phyloP scores from a whole-genome alignment of 2,113 vertebrate species.

The Tragelaphus strepsiceros region DNA sequence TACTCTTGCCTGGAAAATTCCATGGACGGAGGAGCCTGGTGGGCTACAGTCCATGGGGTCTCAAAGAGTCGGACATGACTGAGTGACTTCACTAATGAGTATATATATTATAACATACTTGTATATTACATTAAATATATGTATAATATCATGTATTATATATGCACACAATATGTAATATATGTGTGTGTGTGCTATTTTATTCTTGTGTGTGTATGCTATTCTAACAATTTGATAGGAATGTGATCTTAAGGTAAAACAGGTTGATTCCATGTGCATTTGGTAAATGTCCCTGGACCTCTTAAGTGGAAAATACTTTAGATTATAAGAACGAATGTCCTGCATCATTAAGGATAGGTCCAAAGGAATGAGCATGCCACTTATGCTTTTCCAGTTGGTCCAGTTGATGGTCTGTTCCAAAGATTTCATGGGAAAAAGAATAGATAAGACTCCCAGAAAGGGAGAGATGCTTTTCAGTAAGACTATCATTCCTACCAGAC shows the following conservation, averaged over 20 bases:
- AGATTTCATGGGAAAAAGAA: not conserved
- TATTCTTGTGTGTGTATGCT: not conserved
- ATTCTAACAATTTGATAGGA: not conserved
- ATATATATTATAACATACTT: not conserved
- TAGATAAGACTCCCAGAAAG: not conserved
- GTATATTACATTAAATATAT: not conserved
- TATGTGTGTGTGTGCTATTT: not conserved
- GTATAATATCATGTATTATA: not conserved
- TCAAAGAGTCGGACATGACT: too few relatives aligned
- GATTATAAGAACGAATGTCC: not conserved
- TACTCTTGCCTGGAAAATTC: too few relatives aligned
- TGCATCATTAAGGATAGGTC: not conserved
- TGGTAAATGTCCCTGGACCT: not conserved
- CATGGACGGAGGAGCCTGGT: too few relatives aligned
- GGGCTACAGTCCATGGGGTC: too few relatives aligned
- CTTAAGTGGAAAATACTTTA: not conserved
- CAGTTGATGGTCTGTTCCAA: not conserved
- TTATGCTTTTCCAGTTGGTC: not conserved
- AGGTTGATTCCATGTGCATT: not conserved
- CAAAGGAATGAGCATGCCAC: not conserved
- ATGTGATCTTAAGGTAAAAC: not conserved
- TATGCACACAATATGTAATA: not conserved
- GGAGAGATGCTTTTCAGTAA: not conserved
- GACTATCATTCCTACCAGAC: not conserved
- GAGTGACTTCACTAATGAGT: not conserved